A percentile compares a stretch with the other conserved stretches of the same genome.
These are phyloP conservation scores for Spinus olivaceus DNA, from an alignment of 2,797 vertebrate species.

Conservation along the genomic window DNA sequence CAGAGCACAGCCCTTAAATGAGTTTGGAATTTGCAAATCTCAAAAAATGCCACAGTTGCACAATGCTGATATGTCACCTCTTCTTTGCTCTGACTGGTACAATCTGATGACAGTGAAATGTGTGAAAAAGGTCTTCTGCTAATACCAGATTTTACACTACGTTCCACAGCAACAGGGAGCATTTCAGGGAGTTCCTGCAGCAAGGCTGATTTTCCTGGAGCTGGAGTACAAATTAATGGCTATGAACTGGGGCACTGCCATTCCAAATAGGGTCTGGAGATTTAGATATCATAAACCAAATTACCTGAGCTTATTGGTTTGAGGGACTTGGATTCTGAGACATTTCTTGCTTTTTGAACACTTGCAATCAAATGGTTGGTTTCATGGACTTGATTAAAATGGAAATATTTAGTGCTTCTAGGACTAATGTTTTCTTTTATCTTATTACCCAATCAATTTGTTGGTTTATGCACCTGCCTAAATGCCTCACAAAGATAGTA, in stretches of 20 bases:
- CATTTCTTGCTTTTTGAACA: background rate
- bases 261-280: background rate
- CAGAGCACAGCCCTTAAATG: fast-evolving
- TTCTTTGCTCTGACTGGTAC: background rate
- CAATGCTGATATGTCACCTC: background rate
- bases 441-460: background rate
- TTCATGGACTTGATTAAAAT: background rate
- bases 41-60: background rate
- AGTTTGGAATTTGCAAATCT: background rate
- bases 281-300: background rate
- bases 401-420: background rate
- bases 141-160: background rate
- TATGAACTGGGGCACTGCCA: background rate
- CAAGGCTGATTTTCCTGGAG: background rate
- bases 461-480: background rate
- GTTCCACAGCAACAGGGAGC: background rate
- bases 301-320: background rate
- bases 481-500: background rate
- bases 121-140: background rate
- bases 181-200: background rate
- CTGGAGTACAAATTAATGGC: background rate
- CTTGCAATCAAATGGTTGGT: background rate
- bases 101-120: background rate
- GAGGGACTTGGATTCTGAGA: background rate
- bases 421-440: background rate